A percentile compares a stretch with the other conserved stretches of the same genome.
Evolutionary conservation across 2,797 vertebrate species (phyloP).

Genomic region (Propithecus perrieri): DNA sequence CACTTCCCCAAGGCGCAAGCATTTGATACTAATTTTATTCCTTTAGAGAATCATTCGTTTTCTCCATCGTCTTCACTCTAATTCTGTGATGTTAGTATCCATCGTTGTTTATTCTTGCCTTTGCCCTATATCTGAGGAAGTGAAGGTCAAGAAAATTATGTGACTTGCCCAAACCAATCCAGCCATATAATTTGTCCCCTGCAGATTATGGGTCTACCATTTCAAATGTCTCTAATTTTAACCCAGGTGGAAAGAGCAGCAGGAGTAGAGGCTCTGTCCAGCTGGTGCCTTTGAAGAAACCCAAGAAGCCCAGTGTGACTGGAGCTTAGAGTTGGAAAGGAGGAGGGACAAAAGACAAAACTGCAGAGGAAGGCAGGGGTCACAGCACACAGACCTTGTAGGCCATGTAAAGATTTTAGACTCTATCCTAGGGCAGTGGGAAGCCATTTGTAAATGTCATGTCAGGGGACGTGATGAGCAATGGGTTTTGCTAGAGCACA

Average conservation of each 20-base stretch:
- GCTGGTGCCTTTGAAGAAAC: conserved; percentile 76
- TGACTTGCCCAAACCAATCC: conserved; percentile 67
- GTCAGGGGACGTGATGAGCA: not conserved
- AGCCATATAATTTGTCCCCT: conserved; percentile 76
- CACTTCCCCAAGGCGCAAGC: not conserved
- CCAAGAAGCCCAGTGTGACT: conserved; percentile 62
- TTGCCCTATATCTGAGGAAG: conserved; percentile 76
- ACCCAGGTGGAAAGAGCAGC: conserved; percentile 69
- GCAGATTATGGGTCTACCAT: conserved; percentile 77
- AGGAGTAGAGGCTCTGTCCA: conserved; percentile 46
- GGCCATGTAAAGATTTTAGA: conserved; percentile 39
- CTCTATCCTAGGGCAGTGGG: not conserved
- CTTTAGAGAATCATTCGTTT: conserved; percentile 63
- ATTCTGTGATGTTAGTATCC: conserved; percentile 64
- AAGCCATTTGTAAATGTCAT: conserved; percentile 57
- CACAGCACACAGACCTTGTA: not conserved
- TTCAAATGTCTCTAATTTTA: conserved; percentile 75
- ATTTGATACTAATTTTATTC: conserved; percentile 62
- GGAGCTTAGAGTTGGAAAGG: conserved; percentile 35
- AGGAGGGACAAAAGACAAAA: conserved; percentile 39
- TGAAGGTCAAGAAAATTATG: conserved; percentile 76
- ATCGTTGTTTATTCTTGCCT: conserved; percentile 72
- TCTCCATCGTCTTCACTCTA: conserved; percentile 46
- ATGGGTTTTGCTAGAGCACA: not conserved
- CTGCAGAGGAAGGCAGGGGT: not conserved